Base-by-base conservation (phyloP, 2,888 invertebrate species). In the Unio pictorum region DNA sequence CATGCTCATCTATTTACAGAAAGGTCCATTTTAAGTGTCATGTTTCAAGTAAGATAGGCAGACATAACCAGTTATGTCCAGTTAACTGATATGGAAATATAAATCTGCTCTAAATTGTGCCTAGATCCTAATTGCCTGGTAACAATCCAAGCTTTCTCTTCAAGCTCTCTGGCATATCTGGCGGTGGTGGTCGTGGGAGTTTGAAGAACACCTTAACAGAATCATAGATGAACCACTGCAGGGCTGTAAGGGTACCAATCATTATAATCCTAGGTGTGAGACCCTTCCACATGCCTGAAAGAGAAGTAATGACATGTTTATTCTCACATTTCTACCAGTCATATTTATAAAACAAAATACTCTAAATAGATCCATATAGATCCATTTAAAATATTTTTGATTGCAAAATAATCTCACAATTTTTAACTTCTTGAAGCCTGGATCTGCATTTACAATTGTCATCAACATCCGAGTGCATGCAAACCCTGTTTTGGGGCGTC, bases 141-240 rank as follows among this genome's bases (percentile, higher is more conserved):
- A 45, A 45, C 45, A 73, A 55, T 55, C 84, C 84, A 34, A 87
- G 78, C 74, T 87, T 87, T 64, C 72, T 74, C 72, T 88, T 88
- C 62, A 90, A 84, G 61, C 85, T 85, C 89, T 95, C 97, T 23
- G 98, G 98, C 97, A 97, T 97, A 91, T 95, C 94, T 85, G 97
- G 96, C 87, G 98, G 97, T 89, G 98, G 98, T 74, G 98, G 98
- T 84, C 98, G 94, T 72, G 98, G 98, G 92, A 98, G 94, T 78
- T 94, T 86, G 86, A 91, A 90, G 79, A 79, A 83, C 54, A 96
- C 95, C 91, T 96, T 96, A 78, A 96, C 95, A n/a, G 93, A 95
- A 89, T 96, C 96, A 89, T 96, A 96, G 85, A 96, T 94, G 91
- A 96, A 96, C 96, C 96, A 96, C 91, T 96, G 96, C 66, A 95